These are phyloP conservation scores for Calliopsis andreniformis DNA, from an alignment of 1,140 invertebrate species.

Conservation along the genomic window DNA sequence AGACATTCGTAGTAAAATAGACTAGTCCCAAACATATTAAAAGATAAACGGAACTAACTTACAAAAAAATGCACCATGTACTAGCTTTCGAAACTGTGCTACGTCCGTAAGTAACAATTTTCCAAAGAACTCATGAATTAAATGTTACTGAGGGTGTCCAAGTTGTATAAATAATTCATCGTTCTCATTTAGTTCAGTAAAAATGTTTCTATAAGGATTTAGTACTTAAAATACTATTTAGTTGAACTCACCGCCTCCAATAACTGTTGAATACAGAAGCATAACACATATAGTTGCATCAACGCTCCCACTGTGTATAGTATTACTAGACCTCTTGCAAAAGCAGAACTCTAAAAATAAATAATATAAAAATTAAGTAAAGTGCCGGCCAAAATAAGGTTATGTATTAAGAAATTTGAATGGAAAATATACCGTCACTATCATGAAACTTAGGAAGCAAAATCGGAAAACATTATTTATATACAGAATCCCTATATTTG, in stretches of 20 bases:
- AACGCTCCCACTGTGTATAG: slow-evolving; percentile 43
- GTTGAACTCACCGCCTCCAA: slow-evolving; percentile 56
- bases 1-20: too few species aligned
- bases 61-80: too few species aligned
- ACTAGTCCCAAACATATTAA: too few species aligned
- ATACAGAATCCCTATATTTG: slow-evolving; percentile 57
- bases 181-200: too few species aligned
- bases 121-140: too few species aligned
- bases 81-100: too few species aligned
- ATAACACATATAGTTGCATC: slow-evolving; percentile 62
- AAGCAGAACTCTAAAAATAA: slow-evolving; percentile 10
- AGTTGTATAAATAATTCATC: too few species aligned
- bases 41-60: too few species aligned
- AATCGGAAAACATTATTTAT: slow-evolving; percentile 59
- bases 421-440: slow-evolving; percentile 42
- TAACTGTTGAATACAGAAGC: slow-evolving; percentile 60
- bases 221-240: background rate
- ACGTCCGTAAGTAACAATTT: too few species aligned
- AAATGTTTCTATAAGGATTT: background rate
- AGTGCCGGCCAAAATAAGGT: background rate
- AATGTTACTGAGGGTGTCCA: too few species aligned
- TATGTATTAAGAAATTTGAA: background rate
- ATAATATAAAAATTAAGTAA: background rate
- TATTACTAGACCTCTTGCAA: slow-evolving; percentile 36
- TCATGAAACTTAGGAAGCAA: slow-evolving; percentile 60